Evolutionary conservation across 2,113 vertebrate species (phyloP).

Genomic region (mouse (Mus musculus)): GRCm39 chr12:61154001-61154500

Average conservation of each 20-base stretch:
- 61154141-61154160: not conserved
- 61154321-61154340: not conserved
- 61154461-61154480: not conserved
- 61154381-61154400: not conserved
- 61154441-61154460: not conserved
- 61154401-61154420: not conserved
- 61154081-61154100: not conserved
- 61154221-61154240: no score
- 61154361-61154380: not conserved
- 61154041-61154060: not conserved
- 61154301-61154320: no score
- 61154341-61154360: not conserved
- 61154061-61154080: not conserved
- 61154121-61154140: not conserved
- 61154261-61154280: no score
- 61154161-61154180: not conserved
- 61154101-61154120: not conserved
- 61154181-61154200: not conserved
- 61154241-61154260: no score
- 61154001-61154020: not conserved
- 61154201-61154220: no score
- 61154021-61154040: not conserved
- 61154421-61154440: not conserved
- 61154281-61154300: no score
- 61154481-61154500: not conserved